phyloP scores from a whole-genome alignment of 2,888 invertebrate species.

The Oxytorus armatus region DNA sequence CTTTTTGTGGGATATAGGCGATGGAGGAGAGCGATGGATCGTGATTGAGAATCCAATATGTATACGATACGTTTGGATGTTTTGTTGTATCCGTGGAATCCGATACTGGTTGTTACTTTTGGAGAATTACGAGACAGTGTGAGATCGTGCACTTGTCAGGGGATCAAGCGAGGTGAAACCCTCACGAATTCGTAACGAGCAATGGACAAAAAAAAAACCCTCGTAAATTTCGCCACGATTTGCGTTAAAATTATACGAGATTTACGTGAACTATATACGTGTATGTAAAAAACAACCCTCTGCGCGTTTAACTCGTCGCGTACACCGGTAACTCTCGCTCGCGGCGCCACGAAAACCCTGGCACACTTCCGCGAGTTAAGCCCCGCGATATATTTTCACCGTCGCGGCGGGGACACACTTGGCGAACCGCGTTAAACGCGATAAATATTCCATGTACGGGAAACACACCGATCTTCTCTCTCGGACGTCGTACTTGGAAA shows the following conservation, averaged over 20 bases:
- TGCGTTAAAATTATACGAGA: constrained; percentile 46
- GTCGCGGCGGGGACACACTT: constrained; percentile 27
- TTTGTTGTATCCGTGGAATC: constrained; percentile 4
- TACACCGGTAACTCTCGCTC: constrained; percentile 23
- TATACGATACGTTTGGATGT: constrained; percentile 21
- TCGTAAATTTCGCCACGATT: constrained; percentile 48
- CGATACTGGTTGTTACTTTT: not conserved
- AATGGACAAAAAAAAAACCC: constrained; percentile 3
- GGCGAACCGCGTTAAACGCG: constrained; percentile 30
- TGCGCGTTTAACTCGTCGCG: constrained; percentile 36
- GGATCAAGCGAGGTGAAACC: not conserved
- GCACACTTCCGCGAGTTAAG: constrained; percentile 56
- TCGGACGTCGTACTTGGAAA: not conserved
- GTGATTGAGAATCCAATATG: constrained; percentile 52
- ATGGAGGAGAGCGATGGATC: constrained; percentile 22
- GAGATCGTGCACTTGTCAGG: not conserved
- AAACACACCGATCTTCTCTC: constrained; percentile 22
- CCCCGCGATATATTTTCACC: constrained; percentile 59
- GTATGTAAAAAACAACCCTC: not conserved
- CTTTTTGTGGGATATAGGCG: constrained; percentile 4
- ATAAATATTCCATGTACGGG: constrained; percentile 61
- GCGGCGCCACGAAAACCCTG: constrained; percentile 32
- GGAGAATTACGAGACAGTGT: constrained; percentile 7
- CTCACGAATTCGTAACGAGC: not conserved
- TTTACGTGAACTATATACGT: constrained; percentile 16